A percentile compares a stretch with the other conserved stretches of the same genome.
phyloP scores from a whole-genome alignment of 2,888 invertebrate species.

The Chloroclystis v-ata region DNA sequence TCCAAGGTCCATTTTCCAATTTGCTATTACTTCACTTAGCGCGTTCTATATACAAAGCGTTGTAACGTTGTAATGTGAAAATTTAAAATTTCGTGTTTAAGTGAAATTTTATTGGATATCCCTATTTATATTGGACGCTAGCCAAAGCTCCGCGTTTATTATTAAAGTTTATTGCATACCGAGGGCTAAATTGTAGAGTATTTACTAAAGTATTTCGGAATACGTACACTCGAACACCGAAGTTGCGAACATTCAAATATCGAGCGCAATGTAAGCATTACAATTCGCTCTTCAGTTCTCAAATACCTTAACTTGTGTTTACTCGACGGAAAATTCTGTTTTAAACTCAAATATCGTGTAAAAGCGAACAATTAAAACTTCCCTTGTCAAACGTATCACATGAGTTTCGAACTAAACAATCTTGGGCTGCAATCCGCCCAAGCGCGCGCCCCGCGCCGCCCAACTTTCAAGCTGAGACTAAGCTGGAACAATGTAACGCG shows the following conservation, averaged over 20 bases:
- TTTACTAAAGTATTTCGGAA: background rate
- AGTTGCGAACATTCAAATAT: conserved; percentile 2
- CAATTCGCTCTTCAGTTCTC: background rate
- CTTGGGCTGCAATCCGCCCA: conserved; percentile 23
- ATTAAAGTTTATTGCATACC: conserved; percentile 25
- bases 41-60: conserved; percentile 24
- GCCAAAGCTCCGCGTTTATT: conserved; percentile 40
- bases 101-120: conserved; percentile 73
- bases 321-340: conserved; percentile 3
- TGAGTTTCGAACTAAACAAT: conserved; percentile 27
- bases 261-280: background rate
- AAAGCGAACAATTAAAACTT: conserved; percentile 27
- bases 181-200: conserved; percentile 1
- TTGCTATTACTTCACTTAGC: conserved; percentile 17
- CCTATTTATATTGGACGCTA: conserved; percentile 60
- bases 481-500: conserved; percentile 5
- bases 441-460: conserved; percentile 10
- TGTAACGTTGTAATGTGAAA: conserved; percentile 62
- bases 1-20: conserved; percentile 28
- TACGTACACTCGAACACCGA: background rate
- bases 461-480: conserved; percentile 32
- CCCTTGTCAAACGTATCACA: conserved; percentile 27
- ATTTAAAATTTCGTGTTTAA: conserved; percentile 75
- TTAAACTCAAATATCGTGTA: conserved; percentile 15
- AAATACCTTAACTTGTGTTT: conserved; percentile 5